These are phyloP conservation scores for Caenorhabditis sinica DNA, from an alignment of 2,888 invertebrate species.

Conservation along the genomic window DNA sequence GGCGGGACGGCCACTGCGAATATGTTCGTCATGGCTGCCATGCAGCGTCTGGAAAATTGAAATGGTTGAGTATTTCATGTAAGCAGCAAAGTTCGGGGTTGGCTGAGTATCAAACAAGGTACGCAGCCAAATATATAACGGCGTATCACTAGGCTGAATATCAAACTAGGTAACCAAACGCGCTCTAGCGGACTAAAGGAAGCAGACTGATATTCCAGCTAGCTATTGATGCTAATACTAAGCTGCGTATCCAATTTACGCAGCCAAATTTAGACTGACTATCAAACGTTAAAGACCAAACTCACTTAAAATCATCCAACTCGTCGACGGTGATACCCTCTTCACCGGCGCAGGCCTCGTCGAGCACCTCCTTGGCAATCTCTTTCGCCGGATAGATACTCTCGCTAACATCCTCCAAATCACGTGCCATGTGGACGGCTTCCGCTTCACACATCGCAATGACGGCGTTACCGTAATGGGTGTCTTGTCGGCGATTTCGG, in stretches of 20 bases:
- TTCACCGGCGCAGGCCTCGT: too few relatives aligned
- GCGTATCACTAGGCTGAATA: too few relatives aligned
- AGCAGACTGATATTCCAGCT: too few relatives aligned
- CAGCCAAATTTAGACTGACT: too few relatives aligned
- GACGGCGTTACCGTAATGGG: not conserved
- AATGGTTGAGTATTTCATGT: not conserved
- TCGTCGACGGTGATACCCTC: not conserved
- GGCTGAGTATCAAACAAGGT: too few relatives aligned
- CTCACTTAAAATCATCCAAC: slow-evolving; percentile 9
- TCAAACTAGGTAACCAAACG: too few relatives aligned
- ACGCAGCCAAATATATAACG: too few relatives aligned
- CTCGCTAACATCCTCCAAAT: not conserved
- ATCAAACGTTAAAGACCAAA: not conserved
- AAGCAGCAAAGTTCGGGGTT: not conserved
- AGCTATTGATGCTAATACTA: too few relatives aligned
- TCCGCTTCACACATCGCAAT: slow-evolving; percentile 16
- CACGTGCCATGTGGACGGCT: not conserved
- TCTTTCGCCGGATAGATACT: not conserved
- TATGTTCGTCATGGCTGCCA: not conserved
- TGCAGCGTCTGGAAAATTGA: slow-evolving; percentile 14
- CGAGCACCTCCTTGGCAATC: not conserved
- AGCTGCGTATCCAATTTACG: too few relatives aligned
- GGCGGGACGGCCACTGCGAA: slow-evolving; percentile 26
- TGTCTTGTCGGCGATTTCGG: not conserved
- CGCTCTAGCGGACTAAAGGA: too few relatives aligned